These are phyloP conservation scores for Adelosebastes latens DNA, from an alignment of 2,797 vertebrate genomes.

Conservation along the genomic window DNA sequence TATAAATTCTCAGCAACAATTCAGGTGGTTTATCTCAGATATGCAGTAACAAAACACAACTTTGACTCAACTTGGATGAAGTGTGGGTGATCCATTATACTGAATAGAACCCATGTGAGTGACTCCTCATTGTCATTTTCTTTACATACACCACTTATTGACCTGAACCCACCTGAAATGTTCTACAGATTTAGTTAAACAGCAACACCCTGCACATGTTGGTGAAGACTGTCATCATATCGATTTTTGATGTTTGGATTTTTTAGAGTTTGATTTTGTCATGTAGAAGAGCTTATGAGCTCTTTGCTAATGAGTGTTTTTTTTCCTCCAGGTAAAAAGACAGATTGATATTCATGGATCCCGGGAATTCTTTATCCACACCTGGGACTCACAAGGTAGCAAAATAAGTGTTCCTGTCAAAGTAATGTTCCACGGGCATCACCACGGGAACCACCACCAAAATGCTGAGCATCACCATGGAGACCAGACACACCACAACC, in stretches of 20 bases:
- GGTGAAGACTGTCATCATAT: too few relatives aligned
- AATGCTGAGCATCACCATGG: constrained; percentile 5
- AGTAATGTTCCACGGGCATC: constrained; percentile 23
- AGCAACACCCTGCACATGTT: background rate
- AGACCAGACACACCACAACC: background rate
- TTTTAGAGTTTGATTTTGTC: too few relatives aligned
- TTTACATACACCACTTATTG: background rate
- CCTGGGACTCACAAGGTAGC: constrained; percentile 56
- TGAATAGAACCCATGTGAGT: background rate
- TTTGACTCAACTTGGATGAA: background rate
- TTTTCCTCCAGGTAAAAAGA: constrained; percentile 62
- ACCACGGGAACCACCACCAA: background rate
- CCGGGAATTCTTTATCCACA: constrained; percentile 56
- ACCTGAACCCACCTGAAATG: background rate
- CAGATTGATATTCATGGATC: constrained; percentile 56
- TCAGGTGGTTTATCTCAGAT: background rate
- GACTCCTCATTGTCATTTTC: background rate
- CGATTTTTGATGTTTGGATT: too few relatives aligned
- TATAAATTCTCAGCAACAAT: background rate
- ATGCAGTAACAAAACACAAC: background rate
- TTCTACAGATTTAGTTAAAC: background rate
- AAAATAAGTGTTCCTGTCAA: constrained; percentile 58
- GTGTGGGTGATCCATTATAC: background rate
- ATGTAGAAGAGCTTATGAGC: too few relatives aligned
- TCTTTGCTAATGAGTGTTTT: background rate